Evolutionary conservation across 1,140 invertebrate species (phyloP).

Genomic region (Zaprionus ghesquierei): DNA sequence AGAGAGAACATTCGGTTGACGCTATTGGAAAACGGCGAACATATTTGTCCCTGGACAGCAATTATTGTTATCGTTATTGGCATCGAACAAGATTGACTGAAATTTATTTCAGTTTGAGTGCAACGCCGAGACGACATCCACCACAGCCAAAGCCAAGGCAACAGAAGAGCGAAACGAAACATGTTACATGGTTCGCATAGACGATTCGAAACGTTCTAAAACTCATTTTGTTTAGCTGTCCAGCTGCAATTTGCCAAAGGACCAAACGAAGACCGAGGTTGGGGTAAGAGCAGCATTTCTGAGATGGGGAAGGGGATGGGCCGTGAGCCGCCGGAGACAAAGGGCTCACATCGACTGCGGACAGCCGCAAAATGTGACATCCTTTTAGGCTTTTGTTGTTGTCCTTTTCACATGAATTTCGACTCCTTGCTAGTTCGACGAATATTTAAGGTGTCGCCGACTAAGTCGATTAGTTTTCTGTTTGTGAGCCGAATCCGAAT

Average conservation of each 20-base stretch:
- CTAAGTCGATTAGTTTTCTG: slow-evolving; percentile 70
- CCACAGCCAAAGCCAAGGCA: background rate
- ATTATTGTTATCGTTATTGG: slow-evolving; percentile 82
- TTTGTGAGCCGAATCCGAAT: slow-evolving; percentile 20
- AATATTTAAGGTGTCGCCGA: slow-evolving; percentile 73
- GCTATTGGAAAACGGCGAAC: slow-evolving; percentile 80
- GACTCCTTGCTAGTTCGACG: slow-evolving; percentile 31
- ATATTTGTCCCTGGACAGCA: slow-evolving; percentile 81
- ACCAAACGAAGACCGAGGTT: background rate
- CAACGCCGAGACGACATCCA: slow-evolving; percentile 40
- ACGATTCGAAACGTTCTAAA: slow-evolving; percentile 22
- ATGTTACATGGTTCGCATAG: slow-evolving; percentile 6
- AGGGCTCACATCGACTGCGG: slow-evolving; percentile 8
- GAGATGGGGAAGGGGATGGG: background rate
- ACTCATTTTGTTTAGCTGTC: slow-evolving; percentile 43
- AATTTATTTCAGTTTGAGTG: slow-evolving; percentile 75
- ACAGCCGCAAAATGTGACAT: slow-evolving; percentile 49
- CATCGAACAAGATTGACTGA: slow-evolving; percentile 74
- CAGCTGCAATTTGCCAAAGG: slow-evolving; percentile 23
- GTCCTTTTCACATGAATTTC: slow-evolving; percentile 15
- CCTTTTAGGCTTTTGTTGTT: slow-evolving; percentile 38
- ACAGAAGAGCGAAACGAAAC: slow-evolving; percentile 11
- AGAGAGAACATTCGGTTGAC: slow-evolving; percentile 73
- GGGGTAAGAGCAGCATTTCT: background rate
- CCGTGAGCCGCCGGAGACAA: background rate